Conservation (phyloP, 1,140 invertebrate genomes). For the Ceratitis capitata region DNA sequence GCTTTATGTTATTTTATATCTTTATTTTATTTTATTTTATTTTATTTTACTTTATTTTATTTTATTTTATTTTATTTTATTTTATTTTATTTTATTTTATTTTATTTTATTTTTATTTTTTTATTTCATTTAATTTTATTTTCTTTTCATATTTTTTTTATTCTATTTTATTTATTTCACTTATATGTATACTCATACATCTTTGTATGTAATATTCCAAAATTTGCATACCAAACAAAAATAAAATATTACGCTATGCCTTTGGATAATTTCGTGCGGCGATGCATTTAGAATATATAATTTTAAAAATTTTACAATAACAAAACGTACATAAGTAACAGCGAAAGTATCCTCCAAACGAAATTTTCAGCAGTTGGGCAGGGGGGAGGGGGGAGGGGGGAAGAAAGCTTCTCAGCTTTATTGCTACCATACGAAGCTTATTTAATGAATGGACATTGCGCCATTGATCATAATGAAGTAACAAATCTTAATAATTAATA, state of each 20-base stretch:
- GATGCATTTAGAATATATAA: neutral
- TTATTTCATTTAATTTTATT: no score
- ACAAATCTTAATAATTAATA: neutral
- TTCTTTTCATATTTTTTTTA: no score
- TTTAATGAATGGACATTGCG: neutral
- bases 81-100: no score
- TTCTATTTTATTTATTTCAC: no score
- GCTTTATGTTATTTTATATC: no score
- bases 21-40: no score
- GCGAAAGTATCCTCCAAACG: neutral
- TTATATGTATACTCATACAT: no score
- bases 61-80: no score
- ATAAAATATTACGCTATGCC: neutral
- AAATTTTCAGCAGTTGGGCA: neutral
- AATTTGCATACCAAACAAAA: neutral
- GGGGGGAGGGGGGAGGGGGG: neutral
- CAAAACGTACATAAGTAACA: neutral
- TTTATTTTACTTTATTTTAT: no score
- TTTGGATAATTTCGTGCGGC: neutral
- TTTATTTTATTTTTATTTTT: no score
- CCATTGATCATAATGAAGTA: neutral
- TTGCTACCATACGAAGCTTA: neutral
- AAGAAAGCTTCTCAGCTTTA: neutral
- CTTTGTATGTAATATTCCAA: no score
- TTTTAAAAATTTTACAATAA: neutral